Percentiles rank a stretch among this genome's conserved stretches.
phyloP scores from a whole-genome alignment of 1,140 invertebrate genomes.

The Drosophila pseudoobscura region DNA sequence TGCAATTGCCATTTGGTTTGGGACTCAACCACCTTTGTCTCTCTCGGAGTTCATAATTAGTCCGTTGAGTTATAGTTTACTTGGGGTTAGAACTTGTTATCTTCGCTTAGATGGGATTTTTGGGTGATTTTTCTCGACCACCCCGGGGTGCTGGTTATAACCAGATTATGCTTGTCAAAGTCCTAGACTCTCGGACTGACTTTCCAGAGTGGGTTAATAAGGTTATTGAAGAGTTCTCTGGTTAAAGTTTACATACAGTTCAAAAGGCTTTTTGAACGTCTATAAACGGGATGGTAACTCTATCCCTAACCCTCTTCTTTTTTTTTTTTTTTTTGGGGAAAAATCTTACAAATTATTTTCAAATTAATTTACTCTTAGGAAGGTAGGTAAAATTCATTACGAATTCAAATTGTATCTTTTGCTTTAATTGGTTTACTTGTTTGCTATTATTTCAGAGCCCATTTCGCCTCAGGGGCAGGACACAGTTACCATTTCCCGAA shows the following conservation, averaged over 20 bases:
- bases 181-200: constrained; percentile 4
- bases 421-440: constrained; percentile 78
- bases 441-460: constrained; percentile 55
- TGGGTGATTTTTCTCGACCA: constrained; percentile 26
- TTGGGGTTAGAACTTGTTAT: constrained; percentile 69
- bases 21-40: constrained; percentile 57
- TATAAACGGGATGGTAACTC: constrained; percentile 6
- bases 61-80: constrained; percentile 69
- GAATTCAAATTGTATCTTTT: constrained; percentile 77
- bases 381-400: constrained; percentile 50
- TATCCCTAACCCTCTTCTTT: neutral
- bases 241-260: constrained; percentile 27
- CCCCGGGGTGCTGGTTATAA: constrained; percentile 29
- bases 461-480: constrained; percentile 58
- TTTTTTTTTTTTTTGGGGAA: neutral
- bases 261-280: constrained; percentile 9
- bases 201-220: constrained; percentile 54
- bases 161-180: constrained; percentile 42
- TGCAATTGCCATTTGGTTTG: constrained; percentile 54
- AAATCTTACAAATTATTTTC: constrained; percentile 17
- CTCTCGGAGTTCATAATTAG: constrained; percentile 61
- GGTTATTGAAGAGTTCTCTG: constrained; percentile 31
- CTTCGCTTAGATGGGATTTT: constrained; percentile 24
- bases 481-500: constrained; percentile 26
- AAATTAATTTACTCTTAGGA: constrained; percentile 11